A percentile compares a stretch with the other conserved stretches of the same genome.
These are phyloP conservation scores for Sclerurus mexicanus DNA, from an alignment of 2,113 vertebrate species.

Conservation along the genomic window DNA sequence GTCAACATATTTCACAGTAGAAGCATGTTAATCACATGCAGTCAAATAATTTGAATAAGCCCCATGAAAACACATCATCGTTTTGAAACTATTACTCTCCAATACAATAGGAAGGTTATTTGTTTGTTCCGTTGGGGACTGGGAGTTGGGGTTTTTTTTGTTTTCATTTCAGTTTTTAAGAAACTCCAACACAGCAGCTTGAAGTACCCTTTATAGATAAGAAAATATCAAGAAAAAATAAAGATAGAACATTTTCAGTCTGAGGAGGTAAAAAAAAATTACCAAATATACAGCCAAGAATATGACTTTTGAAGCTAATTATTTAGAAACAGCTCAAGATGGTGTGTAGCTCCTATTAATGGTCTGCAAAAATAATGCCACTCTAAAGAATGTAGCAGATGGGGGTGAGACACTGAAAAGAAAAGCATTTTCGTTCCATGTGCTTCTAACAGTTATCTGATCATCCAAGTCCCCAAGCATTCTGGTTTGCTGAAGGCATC, in stretches of 20 bases:
- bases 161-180: not conserved
- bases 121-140: not conserved
- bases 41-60: not conserved
- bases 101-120: fast-evolving
- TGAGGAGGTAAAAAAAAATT: not conserved
- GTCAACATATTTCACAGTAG: not conserved
- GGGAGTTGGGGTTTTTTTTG: not conserved
- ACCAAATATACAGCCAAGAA: not conserved
- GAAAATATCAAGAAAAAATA: not conserved
- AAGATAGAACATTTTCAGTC: not conserved
- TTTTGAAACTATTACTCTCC: not conserved
- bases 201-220: not conserved
- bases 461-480: slow-evolving; percentile 2
- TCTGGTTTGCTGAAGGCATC: slow-evolving; percentile 24
- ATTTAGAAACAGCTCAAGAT: slow-evolving; percentile 52
- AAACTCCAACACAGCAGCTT: not conserved
- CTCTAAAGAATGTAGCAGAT: slow-evolving; percentile 29
- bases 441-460: slow-evolving; percentile 32
- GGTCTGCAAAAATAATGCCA: slow-evolving; percentile 30
- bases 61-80: not conserved
- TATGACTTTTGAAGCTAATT: slow-evolving; percentile 29
- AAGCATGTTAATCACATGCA: not conserved
- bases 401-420: slow-evolving; percentile 32
- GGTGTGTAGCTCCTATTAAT: slow-evolving; percentile 12
- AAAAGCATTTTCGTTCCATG: slow-evolving; percentile 35